phyloP scores from a whole-genome alignment of 2,797 vertebrate genomes.

The Heliangelus exortis region DNA sequence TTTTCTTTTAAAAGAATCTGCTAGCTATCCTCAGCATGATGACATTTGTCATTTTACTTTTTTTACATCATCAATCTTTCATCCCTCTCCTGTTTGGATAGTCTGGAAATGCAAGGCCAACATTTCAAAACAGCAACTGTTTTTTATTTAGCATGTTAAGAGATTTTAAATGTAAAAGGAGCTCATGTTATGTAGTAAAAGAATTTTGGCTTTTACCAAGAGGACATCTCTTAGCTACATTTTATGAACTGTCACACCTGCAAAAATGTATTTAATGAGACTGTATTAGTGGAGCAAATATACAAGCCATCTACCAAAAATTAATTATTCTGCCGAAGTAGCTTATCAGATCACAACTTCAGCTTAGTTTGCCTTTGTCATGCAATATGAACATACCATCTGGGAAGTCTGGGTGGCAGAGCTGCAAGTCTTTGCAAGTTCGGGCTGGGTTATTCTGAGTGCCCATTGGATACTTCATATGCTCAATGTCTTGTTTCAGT shows the following conservation, averaged over 20 bases:
- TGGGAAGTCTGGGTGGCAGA: slow-evolving; percentile 94
- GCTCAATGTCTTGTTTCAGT: slow-evolving; percentile 96
- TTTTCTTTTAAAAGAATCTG: neutral
- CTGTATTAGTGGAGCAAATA: neutral
- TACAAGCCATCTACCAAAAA: neutral
- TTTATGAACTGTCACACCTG: neutral
- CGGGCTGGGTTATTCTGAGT: slow-evolving; percentile 94
- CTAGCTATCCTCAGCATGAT: neutral
- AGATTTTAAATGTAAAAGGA: neutral
- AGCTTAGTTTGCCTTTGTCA: neutral
- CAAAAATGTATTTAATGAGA: neutral
- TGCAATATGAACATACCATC: slow-evolving; percentile 83
- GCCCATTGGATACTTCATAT: slow-evolving; percentile 99
- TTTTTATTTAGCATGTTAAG: neutral
- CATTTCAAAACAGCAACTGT: neutral
- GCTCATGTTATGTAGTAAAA: neutral
- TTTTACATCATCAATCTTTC: neutral
- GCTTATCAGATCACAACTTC: neutral
- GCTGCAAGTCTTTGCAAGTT: slow-evolving; percentile 96
- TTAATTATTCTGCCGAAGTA: neutral
- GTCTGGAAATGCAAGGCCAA: neutral
- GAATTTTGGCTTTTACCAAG: neutral
- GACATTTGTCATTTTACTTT: neutral
- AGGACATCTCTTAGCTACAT: neutral
- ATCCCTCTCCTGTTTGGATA: neutral